Percentiles rank a stretch among this genome's conserved stretches.
Evolutionary conservation across 2,113 vertebrate species (phyloP).

Genomic region (Orycteropus afer): DNA sequence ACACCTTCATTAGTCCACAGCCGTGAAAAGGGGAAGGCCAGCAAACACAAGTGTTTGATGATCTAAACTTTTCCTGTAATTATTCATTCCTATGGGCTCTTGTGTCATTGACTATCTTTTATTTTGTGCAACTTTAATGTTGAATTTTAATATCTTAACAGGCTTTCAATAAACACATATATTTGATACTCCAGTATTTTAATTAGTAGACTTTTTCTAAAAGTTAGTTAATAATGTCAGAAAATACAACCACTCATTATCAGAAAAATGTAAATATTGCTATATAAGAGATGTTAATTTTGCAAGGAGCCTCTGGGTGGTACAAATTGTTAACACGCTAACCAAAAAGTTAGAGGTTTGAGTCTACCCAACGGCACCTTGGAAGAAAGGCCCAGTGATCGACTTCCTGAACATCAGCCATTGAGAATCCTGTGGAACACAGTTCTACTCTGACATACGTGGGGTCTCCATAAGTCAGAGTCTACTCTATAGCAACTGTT

Average conservation of each 20-base stretch:
- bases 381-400: no score
- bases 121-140: neutral
- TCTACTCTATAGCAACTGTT: no score
- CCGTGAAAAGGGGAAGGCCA: neutral
- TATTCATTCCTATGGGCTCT: neutral
- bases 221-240: neutral
- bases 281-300: neutral
- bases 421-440: no score
- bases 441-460: no score
- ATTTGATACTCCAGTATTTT: neutral
- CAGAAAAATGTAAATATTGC: neutral
- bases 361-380: no score
- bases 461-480: no score
- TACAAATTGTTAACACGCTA: no score
- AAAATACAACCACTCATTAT: neutral
- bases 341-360: no score
- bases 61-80: neutral
- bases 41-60: neutral
- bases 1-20: no score
- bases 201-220: neutral
- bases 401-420: no score
- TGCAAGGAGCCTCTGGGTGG: no score
- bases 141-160: neutral
- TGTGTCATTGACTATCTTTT: neutral
- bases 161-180: neutral